Base-by-base conservation (phyloP, 1,140 invertebrate genomes). In the Diorhabda carinulata region DNA sequence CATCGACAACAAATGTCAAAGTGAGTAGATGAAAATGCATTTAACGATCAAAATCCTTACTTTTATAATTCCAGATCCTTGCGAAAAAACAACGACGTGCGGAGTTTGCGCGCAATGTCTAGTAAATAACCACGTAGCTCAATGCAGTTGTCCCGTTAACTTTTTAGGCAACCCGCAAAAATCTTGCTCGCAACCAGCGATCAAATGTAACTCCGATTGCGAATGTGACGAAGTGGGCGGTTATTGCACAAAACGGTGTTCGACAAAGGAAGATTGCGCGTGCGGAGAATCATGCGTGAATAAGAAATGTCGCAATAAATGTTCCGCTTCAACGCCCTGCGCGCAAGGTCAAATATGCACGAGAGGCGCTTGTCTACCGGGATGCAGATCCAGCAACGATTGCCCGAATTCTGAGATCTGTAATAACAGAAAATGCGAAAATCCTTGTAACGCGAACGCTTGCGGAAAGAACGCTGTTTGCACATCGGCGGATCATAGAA, bases 21-120 rank as follows among this genome's bases (percentile, higher is more conserved):
- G 89, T 90, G 83, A 82, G 74, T 78, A 6, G 63, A 63, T 71
- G 56, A 70, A 58, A 43, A 65, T 0, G 25, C 25, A 43, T 47
- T 57, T 40, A 43, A 44, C 77, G 78, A 82, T 66, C 25, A 25
- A 25, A 25, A 25, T 25, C 25, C 25, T 25, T 25, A 25, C 25
- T 25, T 25, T 25, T 25, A 25, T 25, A 25, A 25, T 25, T 25
- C 66, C 75, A 90, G 91, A 94, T 88, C 92, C 93, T 2, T 96
- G 93, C 76, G 85, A 87, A 45, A 86, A 83, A 9, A 81, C 81
- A 56, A 83, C 85, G 8, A 59, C 41, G 43, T 96, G 94, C 78
- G 94, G 94, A 47, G 87, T 89, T 67, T 96, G 94, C 81, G 92
- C 94, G 9, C 84, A 88, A 44, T 96, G 94, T 76, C 83, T 88